phyloP scores from a whole-genome alignment of 2,888 invertebrate genomes.

The Drosophila barbarae region DNA sequence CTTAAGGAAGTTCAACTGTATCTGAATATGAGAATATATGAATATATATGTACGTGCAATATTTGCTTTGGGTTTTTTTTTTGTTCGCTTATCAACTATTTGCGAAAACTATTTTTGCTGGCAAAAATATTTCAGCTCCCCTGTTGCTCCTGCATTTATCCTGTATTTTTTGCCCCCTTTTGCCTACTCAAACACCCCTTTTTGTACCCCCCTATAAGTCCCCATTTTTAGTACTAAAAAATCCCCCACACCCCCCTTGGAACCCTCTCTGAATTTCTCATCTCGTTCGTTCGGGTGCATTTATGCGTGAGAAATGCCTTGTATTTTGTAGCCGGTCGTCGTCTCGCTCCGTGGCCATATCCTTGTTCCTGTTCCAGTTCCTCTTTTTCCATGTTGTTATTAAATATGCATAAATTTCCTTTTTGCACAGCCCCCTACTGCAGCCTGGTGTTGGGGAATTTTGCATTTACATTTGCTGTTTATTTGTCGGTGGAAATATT shows the following conservation, averaged over 20 bases:
- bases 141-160: slow-evolving; percentile 22
- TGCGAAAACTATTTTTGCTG: slow-evolving; percentile 46
- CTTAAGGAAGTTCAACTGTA: neutral
- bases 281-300: slow-evolving; percentile 52
- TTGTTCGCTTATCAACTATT: slow-evolving; percentile 48
- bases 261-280: slow-evolving; percentile 38
- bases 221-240: neutral
- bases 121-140: slow-evolving; percentile 44
- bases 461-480: slow-evolving; percentile 67
- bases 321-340: slow-evolving; percentile 43
- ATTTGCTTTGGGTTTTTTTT: slow-evolving; percentile 21
- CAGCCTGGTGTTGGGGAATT: slow-evolving; percentile 37
- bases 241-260: neutral
- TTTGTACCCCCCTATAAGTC: neutral
- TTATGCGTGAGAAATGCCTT: slow-evolving; percentile 70
- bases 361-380: slow-evolving; percentile 12
- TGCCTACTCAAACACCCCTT: neutral
- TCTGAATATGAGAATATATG: slow-evolving; percentile 4
- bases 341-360: slow-evolving; percentile 31
- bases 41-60: slow-evolving; percentile 21
- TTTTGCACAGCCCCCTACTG: slow-evolving; percentile 40
- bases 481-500: slow-evolving; percentile 67
- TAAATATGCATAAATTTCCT: slow-evolving; percentile 71
- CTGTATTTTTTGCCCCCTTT: neutral
- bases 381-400: slow-evolving; percentile 55